Conservation (phyloP, 30 jellyfish, hydroid and myxozoan species). For the Aurelia coerulea region DNA sequence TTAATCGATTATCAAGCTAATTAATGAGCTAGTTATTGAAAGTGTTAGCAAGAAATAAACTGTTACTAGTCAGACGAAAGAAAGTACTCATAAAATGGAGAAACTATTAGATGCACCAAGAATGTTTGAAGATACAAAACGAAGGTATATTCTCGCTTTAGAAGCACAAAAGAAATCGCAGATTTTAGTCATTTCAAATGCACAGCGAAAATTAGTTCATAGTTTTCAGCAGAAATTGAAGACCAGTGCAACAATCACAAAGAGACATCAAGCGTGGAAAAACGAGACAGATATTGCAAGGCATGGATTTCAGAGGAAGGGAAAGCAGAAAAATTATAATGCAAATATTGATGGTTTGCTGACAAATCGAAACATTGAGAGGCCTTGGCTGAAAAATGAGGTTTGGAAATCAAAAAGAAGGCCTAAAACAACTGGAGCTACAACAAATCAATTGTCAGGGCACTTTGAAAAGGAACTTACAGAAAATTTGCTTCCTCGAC, state of each 20-base stretch:
- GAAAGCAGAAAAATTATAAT: neutral
- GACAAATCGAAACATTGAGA: neutral
- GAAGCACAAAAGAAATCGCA: slow-evolving; percentile 45
- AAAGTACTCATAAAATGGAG: neutral
- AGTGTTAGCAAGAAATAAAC: no score
- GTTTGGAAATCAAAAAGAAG: neutral
- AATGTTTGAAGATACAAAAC: slow-evolving; percentile 1
- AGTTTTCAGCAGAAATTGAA: slow-evolving; percentile 41
- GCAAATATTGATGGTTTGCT: neutral
- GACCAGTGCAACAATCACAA: slow-evolving; percentile 20
- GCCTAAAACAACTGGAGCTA: slow-evolving; percentile 36
- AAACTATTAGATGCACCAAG: slow-evolving; percentile 19
- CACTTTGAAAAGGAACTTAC: no score
- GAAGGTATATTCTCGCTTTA: slow-evolving; percentile 44
- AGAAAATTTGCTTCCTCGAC: no score
- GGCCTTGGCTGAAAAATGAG: no score
- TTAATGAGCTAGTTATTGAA: no score
- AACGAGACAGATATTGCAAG: neutral
- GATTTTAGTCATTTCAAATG: slow-evolving; percentile 21
- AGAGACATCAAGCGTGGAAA: slow-evolving; percentile 22
- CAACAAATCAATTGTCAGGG: neutral
- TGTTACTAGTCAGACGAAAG: no score
- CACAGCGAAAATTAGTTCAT: slow-evolving; percentile 38
- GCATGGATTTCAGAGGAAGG: neutral
- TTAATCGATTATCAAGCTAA: no score